Percentiles rank a stretch among this genome's conserved stretches.
Evolutionary conservation across 1,140 invertebrate species (phyloP).

Genomic region (Sycobia sp.): DNA sequence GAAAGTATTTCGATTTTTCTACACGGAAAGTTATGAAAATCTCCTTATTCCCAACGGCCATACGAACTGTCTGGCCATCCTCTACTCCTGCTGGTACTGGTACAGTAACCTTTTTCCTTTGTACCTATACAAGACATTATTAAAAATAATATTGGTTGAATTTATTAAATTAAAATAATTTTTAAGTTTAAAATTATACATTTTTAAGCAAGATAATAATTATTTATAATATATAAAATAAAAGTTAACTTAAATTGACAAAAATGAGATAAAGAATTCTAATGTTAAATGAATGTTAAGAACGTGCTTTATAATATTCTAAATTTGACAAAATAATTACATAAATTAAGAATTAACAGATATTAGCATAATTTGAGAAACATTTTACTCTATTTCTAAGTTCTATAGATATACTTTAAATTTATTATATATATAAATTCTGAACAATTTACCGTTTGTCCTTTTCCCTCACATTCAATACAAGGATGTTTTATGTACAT

Average conservation of each 20-base stretch:
- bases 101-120: constrained; percentile 87
- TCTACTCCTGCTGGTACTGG: constrained; percentile 97
- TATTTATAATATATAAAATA: constrained; percentile 6
- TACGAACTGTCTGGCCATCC: constrained; percentile 93
- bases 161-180: constrained; percentile 8
- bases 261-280: too few relatives aligned
- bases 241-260: too few relatives aligned
- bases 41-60: constrained; percentile 87
- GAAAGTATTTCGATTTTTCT: constrained; percentile 88
- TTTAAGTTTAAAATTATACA: background rate
- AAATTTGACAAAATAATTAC: too few relatives aligned
- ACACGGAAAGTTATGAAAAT: constrained; percentile 94
- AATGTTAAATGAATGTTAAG: too few relatives aligned
- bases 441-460: constrained; percentile 72
- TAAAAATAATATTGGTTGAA: too few relatives aligned
- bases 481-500: constrained; percentile 92
- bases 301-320: too few relatives aligned
- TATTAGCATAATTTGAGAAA: too few relatives aligned
- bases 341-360: too few relatives aligned
- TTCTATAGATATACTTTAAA: too few relatives aligned
- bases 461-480: constrained; percentile 91
- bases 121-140: constrained; percentile 72
- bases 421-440: too few relatives aligned
- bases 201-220: constrained; percentile 8
- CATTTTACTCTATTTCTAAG: too few relatives aligned